Evolutionary conservation across 2,797 vertebrate genomes (phyloP).

Genomic region (Malacoctenus gilli): DNA sequence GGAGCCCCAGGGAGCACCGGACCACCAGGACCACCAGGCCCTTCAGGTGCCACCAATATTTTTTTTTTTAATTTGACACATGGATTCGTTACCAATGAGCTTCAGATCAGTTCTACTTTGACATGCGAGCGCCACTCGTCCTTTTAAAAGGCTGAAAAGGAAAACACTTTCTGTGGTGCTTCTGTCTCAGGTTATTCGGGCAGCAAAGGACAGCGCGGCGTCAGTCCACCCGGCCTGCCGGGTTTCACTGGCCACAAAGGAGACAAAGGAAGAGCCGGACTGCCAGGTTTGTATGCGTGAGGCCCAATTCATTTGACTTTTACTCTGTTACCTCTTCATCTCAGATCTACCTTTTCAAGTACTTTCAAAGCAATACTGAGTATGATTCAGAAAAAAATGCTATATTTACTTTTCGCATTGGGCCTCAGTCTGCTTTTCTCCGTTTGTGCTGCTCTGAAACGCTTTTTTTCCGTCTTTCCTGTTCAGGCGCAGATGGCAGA

Average conservation of each 20-base stretch:
- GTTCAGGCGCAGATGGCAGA: slow-evolving; percentile 81
- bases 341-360: too few species aligned
- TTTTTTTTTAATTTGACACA: too few species aligned
- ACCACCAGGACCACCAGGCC: slow-evolving; percentile 51
- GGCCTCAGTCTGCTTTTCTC: too few species aligned
- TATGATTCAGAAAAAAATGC: too few species aligned
- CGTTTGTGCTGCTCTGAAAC: neutral
- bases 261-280: slow-evolving; percentile 84
- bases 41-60: slow-evolving; percentile 41
- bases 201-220: slow-evolving; percentile 58
- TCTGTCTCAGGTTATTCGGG: slow-evolving; percentile 55
- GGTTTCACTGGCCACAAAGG: slow-evolving; percentile 89
- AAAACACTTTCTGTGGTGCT: too few species aligned
- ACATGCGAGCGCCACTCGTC: too few species aligned
- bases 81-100: too few species aligned
- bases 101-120: too few species aligned
- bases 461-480: slow-evolving; percentile 3
- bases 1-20: slow-evolving; percentile 68
- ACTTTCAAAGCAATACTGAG: too few species aligned
- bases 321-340: too few species aligned
- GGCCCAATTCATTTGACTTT: neutral
- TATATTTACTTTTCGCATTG: too few species aligned
- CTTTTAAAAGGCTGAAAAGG: too few species aligned
- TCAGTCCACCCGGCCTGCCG: slow-evolving; percentile 78
- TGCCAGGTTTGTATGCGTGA: slow-evolving; percentile 78